Evolutionary conservation across 2,113 vertebrate species (phyloP).

Genomic region (Sander vitreus): DNA sequence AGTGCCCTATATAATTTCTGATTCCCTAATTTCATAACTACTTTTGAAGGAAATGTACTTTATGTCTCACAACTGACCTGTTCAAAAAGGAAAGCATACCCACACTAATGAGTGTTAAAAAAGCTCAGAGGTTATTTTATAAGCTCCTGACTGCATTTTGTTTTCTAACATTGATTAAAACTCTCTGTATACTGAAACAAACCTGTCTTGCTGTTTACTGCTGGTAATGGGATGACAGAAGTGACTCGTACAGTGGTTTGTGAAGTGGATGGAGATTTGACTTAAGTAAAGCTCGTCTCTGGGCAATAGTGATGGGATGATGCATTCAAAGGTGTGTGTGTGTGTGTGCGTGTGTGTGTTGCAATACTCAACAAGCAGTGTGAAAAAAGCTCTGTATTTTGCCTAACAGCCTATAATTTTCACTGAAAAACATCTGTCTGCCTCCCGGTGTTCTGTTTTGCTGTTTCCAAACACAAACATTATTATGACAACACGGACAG

Average conservation of each 20-base stretch:
- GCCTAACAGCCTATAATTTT: conserved; percentile 2
- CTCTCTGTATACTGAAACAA: conserved; percentile 34
- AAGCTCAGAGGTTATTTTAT: conserved; percentile 42
- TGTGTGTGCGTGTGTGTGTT: conserved; percentile 17
- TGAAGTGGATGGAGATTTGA: neutral
- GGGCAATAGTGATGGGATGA: neutral
- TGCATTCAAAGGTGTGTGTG: conserved; percentile 16
- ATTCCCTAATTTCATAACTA: conserved; percentile 19
- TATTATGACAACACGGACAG: neutral
- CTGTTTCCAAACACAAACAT: conserved; percentile 9
- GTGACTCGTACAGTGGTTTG: neutral
- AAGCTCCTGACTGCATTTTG: conserved; percentile 55
- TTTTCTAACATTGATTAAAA: conserved; percentile 76
- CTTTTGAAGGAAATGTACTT: neutral
- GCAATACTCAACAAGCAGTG: conserved; percentile 38
- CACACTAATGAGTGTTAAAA: conserved; percentile 51
- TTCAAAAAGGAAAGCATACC: conserved; percentile 24
- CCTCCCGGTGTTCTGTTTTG: neutral
- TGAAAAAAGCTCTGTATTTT: conserved; percentile 6
- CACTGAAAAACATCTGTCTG: neutral
- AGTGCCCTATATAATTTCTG: neutral
- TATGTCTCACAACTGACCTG: conserved; percentile 53
- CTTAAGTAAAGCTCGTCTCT: conserved; percentile 1
- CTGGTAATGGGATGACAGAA: neutral
- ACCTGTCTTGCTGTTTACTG: conserved; percentile 11